Evolutionary conservation across 2,888 invertebrate species (phyloP).

Genomic region (Andrena trimmerana): DNA sequence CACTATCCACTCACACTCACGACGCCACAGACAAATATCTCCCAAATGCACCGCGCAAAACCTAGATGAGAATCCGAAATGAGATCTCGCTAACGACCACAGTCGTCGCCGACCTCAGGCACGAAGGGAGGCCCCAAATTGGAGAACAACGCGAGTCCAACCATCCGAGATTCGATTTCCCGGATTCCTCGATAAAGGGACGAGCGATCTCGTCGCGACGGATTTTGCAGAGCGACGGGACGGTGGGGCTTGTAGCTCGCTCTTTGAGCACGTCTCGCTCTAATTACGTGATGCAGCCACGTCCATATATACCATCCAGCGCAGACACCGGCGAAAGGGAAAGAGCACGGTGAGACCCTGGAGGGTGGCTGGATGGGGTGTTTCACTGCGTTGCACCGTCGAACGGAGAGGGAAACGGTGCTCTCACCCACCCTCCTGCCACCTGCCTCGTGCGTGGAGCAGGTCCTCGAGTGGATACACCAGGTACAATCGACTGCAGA

Average conservation of each 20-base stretch:
- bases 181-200: constrained; percentile 60
- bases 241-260: constrained; percentile 23
- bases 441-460: constrained; percentile 52
- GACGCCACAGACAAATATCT: too few relatives aligned
- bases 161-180: constrained; percentile 22
- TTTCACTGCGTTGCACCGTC: constrained; percentile 68
- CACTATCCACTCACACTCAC: too few relatives aligned
- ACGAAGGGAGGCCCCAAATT: too few relatives aligned
- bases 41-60: too few relatives aligned
- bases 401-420: constrained; percentile 41
- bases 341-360: constrained; percentile 49
- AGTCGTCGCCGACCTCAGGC: too few relatives aligned
- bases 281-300: constrained; percentile 74
- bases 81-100: not conserved
- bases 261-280: constrained; percentile 78
- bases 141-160: not conserved
- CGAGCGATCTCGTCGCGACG: constrained; percentile 46
- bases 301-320: constrained; percentile 55
- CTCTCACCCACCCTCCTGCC: constrained; percentile 20
- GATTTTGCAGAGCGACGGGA: constrained; percentile 48
- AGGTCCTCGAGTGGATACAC: constrained; percentile 56
- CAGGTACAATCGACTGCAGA: constrained; percentile 67
- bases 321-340: constrained; percentile 43
- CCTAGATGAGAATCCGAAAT: too few relatives aligned
- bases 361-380: constrained; percentile 58